These are phyloP conservation scores for Delphinus delphis DNA, from an alignment of 2,113 vertebrate species.

Conservation along the genomic window DNA sequence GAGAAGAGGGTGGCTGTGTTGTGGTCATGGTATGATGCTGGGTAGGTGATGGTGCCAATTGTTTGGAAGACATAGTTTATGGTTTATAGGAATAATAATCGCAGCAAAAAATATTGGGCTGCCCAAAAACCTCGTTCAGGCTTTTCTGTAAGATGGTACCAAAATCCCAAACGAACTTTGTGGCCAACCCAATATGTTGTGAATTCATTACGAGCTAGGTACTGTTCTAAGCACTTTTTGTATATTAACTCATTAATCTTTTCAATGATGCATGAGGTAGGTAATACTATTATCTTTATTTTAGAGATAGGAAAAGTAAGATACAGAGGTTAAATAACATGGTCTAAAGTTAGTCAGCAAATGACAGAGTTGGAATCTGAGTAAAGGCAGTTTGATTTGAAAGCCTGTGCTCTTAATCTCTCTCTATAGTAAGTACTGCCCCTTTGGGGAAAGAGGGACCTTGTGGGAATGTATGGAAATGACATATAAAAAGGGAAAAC, in stretches of 20 bases:
- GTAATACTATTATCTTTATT: neutral
- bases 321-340: neutral
- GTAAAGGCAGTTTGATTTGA: neutral
- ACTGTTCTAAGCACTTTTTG: neutral
- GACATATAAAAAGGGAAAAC: neutral
- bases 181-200: neutral
- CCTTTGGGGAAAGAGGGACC: neutral
- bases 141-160: no score
- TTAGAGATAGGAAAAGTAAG: neutral
- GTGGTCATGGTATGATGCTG: neutral
- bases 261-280: neutral
- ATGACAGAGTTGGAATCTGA: neutral
- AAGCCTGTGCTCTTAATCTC: neutral
- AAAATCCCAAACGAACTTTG: no score
- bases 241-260: neutral
- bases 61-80: neutral
- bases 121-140: no score
- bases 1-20: neutral
- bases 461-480: constrained; percentile 33
- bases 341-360: constrained; percentile 32
- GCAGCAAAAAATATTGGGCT: neutral
- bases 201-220: neutral
- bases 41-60: neutral
- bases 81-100: constrained; percentile 33
- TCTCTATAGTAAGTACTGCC: neutral